A percentile compares a stretch with the other conserved stretches of the same genome.
Conservation (phyloP, 2,888 invertebrate genomes). For the Aproaerema taeniolella region DNA sequence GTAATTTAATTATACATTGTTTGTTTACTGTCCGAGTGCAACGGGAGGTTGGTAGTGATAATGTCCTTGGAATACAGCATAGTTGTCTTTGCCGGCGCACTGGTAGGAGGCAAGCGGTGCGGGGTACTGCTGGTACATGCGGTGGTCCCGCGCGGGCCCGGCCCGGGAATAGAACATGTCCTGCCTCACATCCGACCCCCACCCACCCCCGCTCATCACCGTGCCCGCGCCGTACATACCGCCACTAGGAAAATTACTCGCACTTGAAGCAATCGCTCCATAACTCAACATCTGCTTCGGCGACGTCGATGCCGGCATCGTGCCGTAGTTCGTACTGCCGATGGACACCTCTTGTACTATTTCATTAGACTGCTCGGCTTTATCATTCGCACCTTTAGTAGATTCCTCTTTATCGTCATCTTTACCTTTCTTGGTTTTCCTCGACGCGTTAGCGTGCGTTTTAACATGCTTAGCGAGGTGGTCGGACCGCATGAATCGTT, state of each 20-base stretch:
- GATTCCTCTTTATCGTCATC: constrained; percentile 64
- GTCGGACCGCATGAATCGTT: constrained; percentile 94
- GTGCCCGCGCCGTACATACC: constrained; percentile 42
- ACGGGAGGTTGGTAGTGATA: constrained; percentile 66
- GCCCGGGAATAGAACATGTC: constrained; percentile 50
- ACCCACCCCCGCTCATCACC: constrained; percentile 40
- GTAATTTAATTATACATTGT: too few species aligned
- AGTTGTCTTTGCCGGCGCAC: constrained; percentile 68
- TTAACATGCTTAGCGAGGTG: constrained; percentile 96
- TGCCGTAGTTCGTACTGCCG: constrained; percentile 54
- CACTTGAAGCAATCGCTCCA: constrained; percentile 45
- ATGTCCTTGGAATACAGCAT: constrained; percentile 69
- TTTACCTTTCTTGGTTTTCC: constrained; percentile 62
- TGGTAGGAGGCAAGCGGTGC: constrained; percentile 55
- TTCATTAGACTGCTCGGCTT: constrained; percentile 25
- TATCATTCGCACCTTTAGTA: constrained; percentile 33
- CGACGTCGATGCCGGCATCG: constrained; percentile 40
- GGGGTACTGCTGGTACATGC: constrained; percentile 62
- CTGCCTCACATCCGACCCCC: constrained; percentile 59
- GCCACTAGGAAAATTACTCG: constrained; percentile 39
- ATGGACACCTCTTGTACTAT: constrained; percentile 26
- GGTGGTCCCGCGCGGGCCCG: constrained; percentile 42
- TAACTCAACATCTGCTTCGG: constrained; percentile 49
- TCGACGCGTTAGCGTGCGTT: constrained; percentile 85
- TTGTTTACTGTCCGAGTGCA: constrained; percentile 68